These are phyloP conservation scores for Tenthredo livida DNA, from an alignment of 2,888 invertebrate genomes.

Conservation along the genomic window DNA sequence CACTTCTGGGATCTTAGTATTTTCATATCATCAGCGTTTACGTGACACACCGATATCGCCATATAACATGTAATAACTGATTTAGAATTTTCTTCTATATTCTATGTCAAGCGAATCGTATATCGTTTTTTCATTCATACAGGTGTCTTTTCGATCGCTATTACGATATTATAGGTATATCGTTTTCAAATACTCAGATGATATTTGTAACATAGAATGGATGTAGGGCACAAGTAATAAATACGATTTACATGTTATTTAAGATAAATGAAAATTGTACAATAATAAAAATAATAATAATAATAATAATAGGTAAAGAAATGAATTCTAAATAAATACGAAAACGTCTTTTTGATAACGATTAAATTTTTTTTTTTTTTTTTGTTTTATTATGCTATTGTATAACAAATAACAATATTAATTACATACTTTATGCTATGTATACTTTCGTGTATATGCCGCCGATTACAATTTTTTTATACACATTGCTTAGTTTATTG, in stretches of 20 bases:
- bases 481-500: conserved; percentile 43
- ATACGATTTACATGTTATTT: background rate
- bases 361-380: conserved; percentile 50
- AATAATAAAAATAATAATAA: background rate
- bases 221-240: background rate
- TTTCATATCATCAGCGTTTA: background rate
- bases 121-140: no score
- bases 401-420: conserved; percentile 65
- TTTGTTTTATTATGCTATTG: conserved; percentile 61
- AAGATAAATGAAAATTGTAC: background rate
- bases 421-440: conserved; percentile 63
- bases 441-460: conserved; percentile 55
- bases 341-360: conserved; percentile 36
- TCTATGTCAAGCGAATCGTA: no score
- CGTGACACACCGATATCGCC: background rate
- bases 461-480: conserved; percentile 43
- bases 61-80: background rate
- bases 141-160: no score
- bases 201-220: background rate
- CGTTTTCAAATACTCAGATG: background rate
- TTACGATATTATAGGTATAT: no score
- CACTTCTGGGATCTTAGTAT: no score
- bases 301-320: no score
- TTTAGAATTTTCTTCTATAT: background rate
- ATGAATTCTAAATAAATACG: background rate